Conservation (phyloP, 53 echinoderm and acorn worm species). For the Hippasteria phrygiana region DNA sequence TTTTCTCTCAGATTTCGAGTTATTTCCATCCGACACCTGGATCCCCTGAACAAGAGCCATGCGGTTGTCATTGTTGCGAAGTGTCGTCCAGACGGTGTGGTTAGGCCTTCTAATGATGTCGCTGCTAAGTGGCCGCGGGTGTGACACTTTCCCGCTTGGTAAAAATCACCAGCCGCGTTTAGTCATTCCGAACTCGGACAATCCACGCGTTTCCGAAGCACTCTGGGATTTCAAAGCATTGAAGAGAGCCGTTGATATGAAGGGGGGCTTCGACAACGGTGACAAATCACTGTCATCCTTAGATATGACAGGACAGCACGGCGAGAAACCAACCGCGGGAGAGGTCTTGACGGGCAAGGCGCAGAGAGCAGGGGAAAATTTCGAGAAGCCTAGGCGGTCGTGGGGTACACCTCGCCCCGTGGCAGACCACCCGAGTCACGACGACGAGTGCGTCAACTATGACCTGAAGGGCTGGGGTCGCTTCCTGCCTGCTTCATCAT, state of each 20-base stretch:
- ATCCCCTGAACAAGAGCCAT: not conserved
- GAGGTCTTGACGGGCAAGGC: not conserved
- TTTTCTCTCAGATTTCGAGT: not conserved
- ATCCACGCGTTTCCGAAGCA: not conserved
- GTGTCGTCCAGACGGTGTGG: not conserved
- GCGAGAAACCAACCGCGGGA: not conserved
- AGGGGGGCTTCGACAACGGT: too few species aligned
- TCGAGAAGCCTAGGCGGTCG: not conserved
- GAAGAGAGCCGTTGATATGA: not conserved
- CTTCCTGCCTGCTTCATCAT: not conserved
- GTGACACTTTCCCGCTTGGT: constrained; percentile 7
- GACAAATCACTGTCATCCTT: not conserved
- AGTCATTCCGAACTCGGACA: not conserved
- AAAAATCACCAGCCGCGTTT: not conserved
- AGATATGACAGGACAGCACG: too few species aligned
- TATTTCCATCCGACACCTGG: not conserved
- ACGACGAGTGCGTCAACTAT: not conserved
- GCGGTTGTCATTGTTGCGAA: not conserved
- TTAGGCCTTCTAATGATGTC: not conserved
- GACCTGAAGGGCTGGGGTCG: constrained; percentile 25
- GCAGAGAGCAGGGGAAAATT: not conserved
- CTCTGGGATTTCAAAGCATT: not conserved
- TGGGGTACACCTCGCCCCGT: not conserved
- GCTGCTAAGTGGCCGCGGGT: not conserved
- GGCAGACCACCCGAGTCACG: not conserved